Base-by-base conservation (phyloP, 2,797 vertebrate species). In the Antennarius maculatus region DNA sequence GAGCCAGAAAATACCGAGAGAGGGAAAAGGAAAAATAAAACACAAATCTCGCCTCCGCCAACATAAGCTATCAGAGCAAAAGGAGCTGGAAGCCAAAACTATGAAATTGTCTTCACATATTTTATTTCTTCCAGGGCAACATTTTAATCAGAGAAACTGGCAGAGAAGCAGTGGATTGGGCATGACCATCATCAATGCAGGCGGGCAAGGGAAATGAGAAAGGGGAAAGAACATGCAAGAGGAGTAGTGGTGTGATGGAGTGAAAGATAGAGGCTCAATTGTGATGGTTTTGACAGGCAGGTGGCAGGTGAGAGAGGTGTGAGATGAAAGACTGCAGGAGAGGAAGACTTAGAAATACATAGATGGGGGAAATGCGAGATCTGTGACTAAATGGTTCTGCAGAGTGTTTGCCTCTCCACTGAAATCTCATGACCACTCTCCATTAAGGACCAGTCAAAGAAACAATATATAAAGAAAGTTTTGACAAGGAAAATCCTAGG, bases 101-200 rank as follows among this genome's bases (percentile, higher is more conserved):
- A 81, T 68, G 54, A 84, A 78, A 86, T 74, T 78, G 54, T 69
- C 64, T 53, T 70, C 73, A 79, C 80, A 86, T 82, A 82, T 86
- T 88, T 86, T 67, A 47, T 84, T 89, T 83, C 71, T 73, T 85
- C 79, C 70, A 68, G 66, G 60, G 81, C 71, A 77, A 84, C 68
- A 82, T 88, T 91, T 84, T 87, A 87, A 92, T 92, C 78, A 86
- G 76, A 78, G 79, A 67, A 75, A 74, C 59, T 63, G 69, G 69
- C 61, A 80, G 82, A 76, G 69, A 49, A 79, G 66, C 55, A n/a
- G 23, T 31, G 54, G 73, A 16, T 46, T 16, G 16, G 62, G 66
- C 77, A 85, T 55, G 74, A 77, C 69, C 63, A 13, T 73, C 55
- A 76, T 85, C 52, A 68, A 65, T 60, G 75, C 57, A 14, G 61